Evolutionary conservation across 2,113 vertebrate genomes (phyloP).

Genomic region (Alligator mississippiensis): DNA sequence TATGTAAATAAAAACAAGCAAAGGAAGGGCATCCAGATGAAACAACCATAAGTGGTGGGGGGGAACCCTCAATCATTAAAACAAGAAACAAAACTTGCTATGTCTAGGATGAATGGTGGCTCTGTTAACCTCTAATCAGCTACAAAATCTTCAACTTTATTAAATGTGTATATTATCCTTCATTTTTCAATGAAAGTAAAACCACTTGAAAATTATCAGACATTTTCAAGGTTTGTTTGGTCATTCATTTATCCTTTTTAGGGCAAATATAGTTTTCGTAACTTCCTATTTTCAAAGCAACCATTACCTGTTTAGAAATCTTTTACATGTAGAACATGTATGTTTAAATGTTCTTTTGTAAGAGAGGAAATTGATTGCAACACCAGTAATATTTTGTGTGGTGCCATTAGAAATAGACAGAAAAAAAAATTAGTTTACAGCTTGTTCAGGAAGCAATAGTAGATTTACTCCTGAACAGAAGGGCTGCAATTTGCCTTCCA

Average conservation of each 20-base stretch:
- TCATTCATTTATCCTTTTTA: not conserved
- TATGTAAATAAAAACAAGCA: conserved; percentile 20
- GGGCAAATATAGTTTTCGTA: not conserved
- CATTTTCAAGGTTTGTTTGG: not conserved
- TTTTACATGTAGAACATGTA: not conserved
- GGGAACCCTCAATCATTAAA: not conserved
- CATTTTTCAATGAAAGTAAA: not conserved
- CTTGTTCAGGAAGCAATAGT: not conserved
- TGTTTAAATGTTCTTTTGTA: not conserved
- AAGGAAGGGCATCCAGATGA: not conserved
- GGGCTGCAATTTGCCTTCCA: not conserved
- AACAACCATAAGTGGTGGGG: not conserved
- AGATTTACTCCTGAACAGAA: not conserved
- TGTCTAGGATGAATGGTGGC: not conserved
- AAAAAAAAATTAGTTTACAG: not conserved
- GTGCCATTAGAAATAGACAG: not conserved
- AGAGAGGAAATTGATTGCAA: not conserved
- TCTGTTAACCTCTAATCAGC: conserved; percentile 18
- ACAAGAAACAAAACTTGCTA: not conserved
- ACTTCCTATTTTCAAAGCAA: not conserved
- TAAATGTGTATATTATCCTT: not conserved
- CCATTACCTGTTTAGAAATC: not conserved
- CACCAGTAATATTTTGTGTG: accelerated
- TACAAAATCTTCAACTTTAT: not conserved
- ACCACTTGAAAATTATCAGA: not conserved